Conservation (phyloP, 1,140 invertebrate species). For the Brachionus rubens region DNA sequence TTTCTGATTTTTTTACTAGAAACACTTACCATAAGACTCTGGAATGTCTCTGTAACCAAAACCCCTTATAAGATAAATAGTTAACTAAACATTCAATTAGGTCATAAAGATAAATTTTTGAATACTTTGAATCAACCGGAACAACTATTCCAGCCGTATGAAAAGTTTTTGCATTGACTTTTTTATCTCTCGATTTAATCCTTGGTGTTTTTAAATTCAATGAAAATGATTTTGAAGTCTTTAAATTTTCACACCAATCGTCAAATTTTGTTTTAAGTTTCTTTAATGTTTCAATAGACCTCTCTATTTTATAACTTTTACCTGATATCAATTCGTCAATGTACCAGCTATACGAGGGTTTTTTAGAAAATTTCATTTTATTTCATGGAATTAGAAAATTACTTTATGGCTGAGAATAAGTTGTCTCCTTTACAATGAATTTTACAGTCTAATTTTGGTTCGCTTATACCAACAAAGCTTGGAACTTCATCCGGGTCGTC, state of each 20-base stretch:
- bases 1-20: neutral
- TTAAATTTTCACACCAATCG: slow-evolving; percentile 67
- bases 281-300: slow-evolving; percentile 63
- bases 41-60: slow-evolving; percentile 75
- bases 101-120: slow-evolving; percentile 53
- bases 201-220: slow-evolving; percentile 65
- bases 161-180: slow-evolving; percentile 70
- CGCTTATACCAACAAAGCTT: slow-evolving; percentile 73
- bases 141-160: slow-evolving; percentile 83
- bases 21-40: slow-evolving; percentile 69
- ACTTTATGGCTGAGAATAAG: slow-evolving; percentile 79
- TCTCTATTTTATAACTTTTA: slow-evolving; percentile 55
- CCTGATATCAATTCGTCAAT: slow-evolving; percentile 59
- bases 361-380: neutral
- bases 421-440: slow-evolving; percentile 74
- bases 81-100: neutral
- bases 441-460: slow-evolving; percentile 66
- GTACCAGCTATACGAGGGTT: neutral
- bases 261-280: neutral
- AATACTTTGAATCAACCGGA: slow-evolving; percentile 73
- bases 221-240: slow-evolving; percentile 63
- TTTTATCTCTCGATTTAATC: slow-evolving; percentile 68
- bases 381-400: slow-evolving; percentile 53
- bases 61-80: slow-evolving; percentile 50
- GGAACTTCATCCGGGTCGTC: slow-evolving; percentile 74